Conservation (phyloP, 1,140 invertebrate species). For the Formica exsecta region DNA sequence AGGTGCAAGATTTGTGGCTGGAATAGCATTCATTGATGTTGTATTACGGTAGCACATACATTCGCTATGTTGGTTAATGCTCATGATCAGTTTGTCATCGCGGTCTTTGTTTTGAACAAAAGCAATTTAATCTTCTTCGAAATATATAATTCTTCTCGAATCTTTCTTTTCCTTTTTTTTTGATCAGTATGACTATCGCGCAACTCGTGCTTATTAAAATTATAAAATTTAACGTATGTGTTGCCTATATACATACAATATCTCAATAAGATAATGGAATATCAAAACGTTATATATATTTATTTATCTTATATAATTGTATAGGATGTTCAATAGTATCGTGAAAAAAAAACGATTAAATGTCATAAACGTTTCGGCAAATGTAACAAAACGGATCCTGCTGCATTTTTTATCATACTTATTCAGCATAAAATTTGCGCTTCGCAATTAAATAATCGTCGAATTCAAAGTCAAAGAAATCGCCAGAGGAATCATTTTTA, state of each 20-base stretch:
- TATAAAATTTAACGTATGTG: too few species aligned
- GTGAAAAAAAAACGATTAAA: conserved; percentile 17
- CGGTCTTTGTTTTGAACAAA: not conserved
- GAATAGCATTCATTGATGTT: not conserved
- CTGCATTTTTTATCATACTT: conserved; percentile 18
- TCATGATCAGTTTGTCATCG: not conserved
- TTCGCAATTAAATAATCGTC: conserved; percentile 19
- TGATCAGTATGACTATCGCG: too few species aligned
- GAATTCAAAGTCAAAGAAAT: not conserved
- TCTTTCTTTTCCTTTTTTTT: too few species aligned
- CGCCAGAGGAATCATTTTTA: not conserved
- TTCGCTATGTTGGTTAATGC: not conserved
- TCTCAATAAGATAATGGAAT: conserved; percentile 1
- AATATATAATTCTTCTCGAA: too few species aligned
- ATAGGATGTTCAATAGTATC: not conserved
- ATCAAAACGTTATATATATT: conserved; percentile 3
- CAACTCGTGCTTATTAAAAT: too few species aligned
- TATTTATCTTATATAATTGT: conserved; percentile 16
- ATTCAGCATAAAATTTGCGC: conserved; percentile 3
- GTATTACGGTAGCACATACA: not conserved
- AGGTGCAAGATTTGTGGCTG: conserved; percentile 54
- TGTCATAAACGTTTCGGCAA: not conserved
- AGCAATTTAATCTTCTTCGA: not conserved
- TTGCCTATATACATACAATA: conserved; percentile 9
- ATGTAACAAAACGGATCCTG: not conserved